Percentiles rank a stretch among this genome's conserved stretches.
These are phyloP conservation scores for Perithous albicinctus DNA, from an alignment of 2,888 invertebrate genomes.

Conservation along the genomic window DNA sequence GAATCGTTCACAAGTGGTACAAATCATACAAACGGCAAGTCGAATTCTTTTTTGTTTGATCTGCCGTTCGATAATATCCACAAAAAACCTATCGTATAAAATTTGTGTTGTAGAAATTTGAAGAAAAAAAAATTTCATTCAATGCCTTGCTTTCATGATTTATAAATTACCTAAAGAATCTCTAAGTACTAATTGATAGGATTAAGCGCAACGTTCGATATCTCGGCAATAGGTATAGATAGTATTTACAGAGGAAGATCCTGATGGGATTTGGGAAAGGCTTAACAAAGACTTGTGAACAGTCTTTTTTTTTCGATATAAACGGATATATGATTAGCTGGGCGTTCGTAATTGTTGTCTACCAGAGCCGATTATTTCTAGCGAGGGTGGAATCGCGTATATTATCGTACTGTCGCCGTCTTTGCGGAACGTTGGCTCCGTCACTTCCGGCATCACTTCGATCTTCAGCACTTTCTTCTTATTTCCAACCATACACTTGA, in stretches of 20 bases:
- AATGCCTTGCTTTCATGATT: conserved; percentile 23
- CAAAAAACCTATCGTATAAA: conserved; percentile 6
- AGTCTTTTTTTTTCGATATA: not conserved
- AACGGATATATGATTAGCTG: conserved; percentile 70
- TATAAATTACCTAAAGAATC: conserved; percentile 64
- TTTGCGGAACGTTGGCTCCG: conserved; percentile 85
- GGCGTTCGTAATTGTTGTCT: conserved; percentile 85
- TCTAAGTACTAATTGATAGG: conserved; percentile 51
- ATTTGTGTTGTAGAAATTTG: conserved; percentile 30
- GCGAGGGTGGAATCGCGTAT: conserved; percentile 86
- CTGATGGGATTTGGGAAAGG: not conserved
- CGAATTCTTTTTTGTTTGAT: not conserved
- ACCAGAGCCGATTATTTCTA: conserved; percentile 85
- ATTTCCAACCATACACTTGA: conserved; percentile 94
- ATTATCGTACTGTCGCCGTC: conserved; percentile 85
- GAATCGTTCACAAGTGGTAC: not conserved
- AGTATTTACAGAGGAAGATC: conserved; percentile 61
- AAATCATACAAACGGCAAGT: not conserved
- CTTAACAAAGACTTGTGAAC: not conserved
- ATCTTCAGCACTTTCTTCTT: conserved; percentile 89
- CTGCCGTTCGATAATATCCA: not conserved
- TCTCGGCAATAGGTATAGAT: conserved; percentile 24
- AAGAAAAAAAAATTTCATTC: conserved; percentile 28
- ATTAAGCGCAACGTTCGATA: conserved; percentile 43
- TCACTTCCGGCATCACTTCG: conserved; percentile 86